Evolutionary conservation across 1,140 invertebrate genomes (phyloP).

Genomic region (Harpegnathos saltator): DNA sequence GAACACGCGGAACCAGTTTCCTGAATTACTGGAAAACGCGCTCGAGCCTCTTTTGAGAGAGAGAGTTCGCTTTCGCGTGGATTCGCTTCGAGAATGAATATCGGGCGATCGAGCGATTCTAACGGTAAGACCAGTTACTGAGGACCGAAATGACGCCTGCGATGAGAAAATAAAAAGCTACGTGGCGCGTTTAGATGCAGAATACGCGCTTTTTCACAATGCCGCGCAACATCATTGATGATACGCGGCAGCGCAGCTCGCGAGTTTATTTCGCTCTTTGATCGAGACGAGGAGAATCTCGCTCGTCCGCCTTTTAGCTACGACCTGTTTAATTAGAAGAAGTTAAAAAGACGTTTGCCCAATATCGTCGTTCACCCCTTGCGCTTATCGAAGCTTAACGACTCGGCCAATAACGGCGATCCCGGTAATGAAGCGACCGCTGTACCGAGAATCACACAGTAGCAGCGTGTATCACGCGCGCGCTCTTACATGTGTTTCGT

Average conservation of each 20-base stretch:
- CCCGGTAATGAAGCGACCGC: not conserved
- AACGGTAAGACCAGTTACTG: conserved; percentile 45
- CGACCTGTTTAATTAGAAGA: not conserved
- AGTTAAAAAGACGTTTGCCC: too few species aligned
- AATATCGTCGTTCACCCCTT: too few species aligned
- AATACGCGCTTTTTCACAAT: conserved; percentile 22
- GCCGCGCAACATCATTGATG: too few species aligned
- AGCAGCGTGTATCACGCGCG: not conserved
- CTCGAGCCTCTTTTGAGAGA: not conserved
- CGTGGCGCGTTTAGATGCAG: conserved; percentile 10
- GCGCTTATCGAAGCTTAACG: too few species aligned
- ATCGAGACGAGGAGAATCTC: not conserved
- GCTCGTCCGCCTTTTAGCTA: not conserved
- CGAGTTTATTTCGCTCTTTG: not conserved
- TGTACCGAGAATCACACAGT: conserved; percentile 1
- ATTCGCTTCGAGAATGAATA: conserved; percentile 17
- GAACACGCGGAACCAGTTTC: conserved; percentile 41
- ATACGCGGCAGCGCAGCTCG: not conserved
- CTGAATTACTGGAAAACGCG: conserved; percentile 47
- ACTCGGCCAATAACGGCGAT: not conserved
- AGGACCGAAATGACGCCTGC: not conserved
- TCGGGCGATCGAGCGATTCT: conserved; percentile 19
- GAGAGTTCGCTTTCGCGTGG: conserved; percentile 22
- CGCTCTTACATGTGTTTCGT: conserved; percentile 7
- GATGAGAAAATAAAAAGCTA: conserved; percentile 24